Evolutionary conservation across 37 sponge, comb jelly and placozoan genomes (phyloP).

Genomic region (Eunapius fragilis): DNA sequence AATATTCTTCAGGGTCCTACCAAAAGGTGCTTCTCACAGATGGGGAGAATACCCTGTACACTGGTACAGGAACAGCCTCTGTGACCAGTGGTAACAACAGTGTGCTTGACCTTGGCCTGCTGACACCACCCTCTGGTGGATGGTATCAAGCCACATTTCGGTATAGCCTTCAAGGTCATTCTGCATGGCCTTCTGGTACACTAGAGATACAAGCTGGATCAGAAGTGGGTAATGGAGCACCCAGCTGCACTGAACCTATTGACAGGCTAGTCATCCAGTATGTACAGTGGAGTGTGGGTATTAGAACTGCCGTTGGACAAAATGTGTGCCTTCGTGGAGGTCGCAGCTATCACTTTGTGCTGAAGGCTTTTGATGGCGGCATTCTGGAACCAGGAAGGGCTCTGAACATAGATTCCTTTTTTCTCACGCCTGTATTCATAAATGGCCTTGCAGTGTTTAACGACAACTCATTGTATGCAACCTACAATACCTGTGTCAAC

Average conservation of each 20-base stretch:
- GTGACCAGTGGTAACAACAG: conserved; percentile 5
- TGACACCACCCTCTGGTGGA: conserved; percentile 52
- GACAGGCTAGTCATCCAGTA: conserved; percentile 5
- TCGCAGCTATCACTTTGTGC: conserved; percentile 41
- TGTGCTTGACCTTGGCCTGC: conserved; percentile 15
- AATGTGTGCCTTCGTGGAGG: conserved; percentile 67
- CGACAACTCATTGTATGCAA: background rate
- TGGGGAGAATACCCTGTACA: conserved; percentile 31
- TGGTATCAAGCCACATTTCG: conserved; percentile 41
- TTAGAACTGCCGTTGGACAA: conserved; percentile 10
- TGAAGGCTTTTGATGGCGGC: conserved; percentile 41
- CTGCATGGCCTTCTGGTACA: conserved; percentile 24
- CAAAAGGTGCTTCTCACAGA: conserved; percentile 9
- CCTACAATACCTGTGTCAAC: conserved; percentile 27
- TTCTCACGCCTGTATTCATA: conserved; percentile 28
- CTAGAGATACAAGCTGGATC: background rate
- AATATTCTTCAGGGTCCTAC: conserved; percentile 3
- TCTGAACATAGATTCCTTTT: conserved; percentile 76
- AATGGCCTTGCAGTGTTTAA: conserved; percentile 20
- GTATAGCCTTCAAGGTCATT: conserved; percentile 16
- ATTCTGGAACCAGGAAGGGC: background rate
- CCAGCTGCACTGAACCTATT: conserved; percentile 1
- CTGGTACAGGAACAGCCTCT: conserved; percentile 49
- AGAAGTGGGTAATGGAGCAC: background rate
- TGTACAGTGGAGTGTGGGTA: conserved; percentile 50